Evolutionary conservation across 2,888 invertebrate genomes (phyloP), one percentile per base, ranked within the genome.

Genomic region (Euclidia mi): DNA sequence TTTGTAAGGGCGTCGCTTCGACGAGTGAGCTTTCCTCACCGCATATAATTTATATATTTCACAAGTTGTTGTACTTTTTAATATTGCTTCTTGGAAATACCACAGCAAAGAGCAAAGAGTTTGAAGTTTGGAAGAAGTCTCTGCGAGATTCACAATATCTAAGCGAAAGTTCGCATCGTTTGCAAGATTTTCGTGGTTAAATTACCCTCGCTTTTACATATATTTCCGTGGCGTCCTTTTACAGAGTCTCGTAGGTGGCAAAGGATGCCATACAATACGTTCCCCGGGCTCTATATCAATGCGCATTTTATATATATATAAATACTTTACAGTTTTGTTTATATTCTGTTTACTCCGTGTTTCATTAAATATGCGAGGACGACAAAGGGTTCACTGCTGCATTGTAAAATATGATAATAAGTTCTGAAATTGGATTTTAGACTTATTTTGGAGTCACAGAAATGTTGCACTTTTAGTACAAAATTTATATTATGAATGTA

Each of bases 121-220:
- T 74, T 50, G 57, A 72, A 78, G 68, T 79, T 79, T 63, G 47
- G 53, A 65, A 71, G 67, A 74, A 82, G 74, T 77, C 79, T 79
- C 74, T 49, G 60, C 48, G 62, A 72, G 79, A 78, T 77, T 80
- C 77, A 75, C 78, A 82, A 81, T 80, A 77, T 80, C 74, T 81
- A 72, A 20, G 55, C 55, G 53, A 71, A 81, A 82, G 69, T 82
- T 82, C 73, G 73, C 78, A 71, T 76, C 79, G 73, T 79, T 83
- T 67, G 68, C 76, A 78, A 78, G 79, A 78, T 80, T 83, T 82
- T 81, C 71, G 75, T 65, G 74, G 79, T 76, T 79, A 76, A 71
- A 76, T 79, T 79, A 75, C 65, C 69, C 65, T 32, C 52, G 61
- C 63, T 66, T 71, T 71, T 51, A 74, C 47, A 44, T 65, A 43